Evolutionary conservation across 2,113 vertebrate species (phyloP).

Genomic region (Actenoides hombroni): DNA sequence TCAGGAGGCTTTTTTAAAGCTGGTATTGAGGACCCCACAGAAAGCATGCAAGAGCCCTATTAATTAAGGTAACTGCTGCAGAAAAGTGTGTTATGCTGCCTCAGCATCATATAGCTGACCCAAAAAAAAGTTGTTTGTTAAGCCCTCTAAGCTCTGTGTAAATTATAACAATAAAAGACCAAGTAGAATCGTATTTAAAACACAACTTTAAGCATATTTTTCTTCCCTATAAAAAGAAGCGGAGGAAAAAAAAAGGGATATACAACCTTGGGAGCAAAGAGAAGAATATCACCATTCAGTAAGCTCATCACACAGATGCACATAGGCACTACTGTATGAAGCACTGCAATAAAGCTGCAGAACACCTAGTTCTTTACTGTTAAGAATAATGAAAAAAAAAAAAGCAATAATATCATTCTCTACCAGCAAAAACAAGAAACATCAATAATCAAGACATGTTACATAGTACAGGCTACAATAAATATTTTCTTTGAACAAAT

Average conservation of each 20-base stretch:
- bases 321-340: background rate
- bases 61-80: conserved; percentile 36
- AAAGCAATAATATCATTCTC: background rate
- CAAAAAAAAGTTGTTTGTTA: conserved; percentile 19
- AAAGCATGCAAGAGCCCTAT: background rate
- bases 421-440: background rate
- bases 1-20: background rate
- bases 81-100: background rate
- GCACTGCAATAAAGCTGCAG: background rate
- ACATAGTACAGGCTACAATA: background rate
- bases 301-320: background rate
- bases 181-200: background rate
- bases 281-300: background rate
- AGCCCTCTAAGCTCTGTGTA: background rate
- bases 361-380: background rate
- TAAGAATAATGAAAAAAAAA: background rate
- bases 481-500: conserved; percentile 17
- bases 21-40: background rate
- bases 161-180: background rate
- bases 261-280: background rate
- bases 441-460: conserved; percentile 13
- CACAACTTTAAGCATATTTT: background rate
- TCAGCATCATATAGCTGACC: conserved; percentile 23
- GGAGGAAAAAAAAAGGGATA: background rate
- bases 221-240: background rate